These are phyloP conservation scores for Bufo bufo DNA, from an alignment of 2,113 vertebrate species.

Conservation along the genomic window DNA sequence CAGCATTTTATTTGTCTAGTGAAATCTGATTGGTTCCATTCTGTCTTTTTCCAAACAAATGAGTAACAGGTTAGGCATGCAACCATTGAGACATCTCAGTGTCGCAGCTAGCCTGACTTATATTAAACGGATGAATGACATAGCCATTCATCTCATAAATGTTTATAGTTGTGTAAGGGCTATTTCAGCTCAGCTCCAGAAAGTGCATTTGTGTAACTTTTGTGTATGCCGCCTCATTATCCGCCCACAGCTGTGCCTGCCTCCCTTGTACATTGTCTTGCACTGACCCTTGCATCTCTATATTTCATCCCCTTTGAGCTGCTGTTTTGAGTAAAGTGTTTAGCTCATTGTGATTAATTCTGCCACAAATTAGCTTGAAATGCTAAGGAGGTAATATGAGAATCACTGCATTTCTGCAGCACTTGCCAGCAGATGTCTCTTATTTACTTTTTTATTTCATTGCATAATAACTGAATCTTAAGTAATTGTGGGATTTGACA, in stretches of 20 bases:
- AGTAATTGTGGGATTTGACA: constrained; percentile 82
- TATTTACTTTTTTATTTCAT: constrained; percentile 83
- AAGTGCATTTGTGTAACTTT: constrained; percentile 50
- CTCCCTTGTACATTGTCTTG: constrained; percentile 36
- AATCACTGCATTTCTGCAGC: constrained; percentile 78
- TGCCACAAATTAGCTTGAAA: constrained; percentile 70
- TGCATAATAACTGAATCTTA: constrained; percentile 79
- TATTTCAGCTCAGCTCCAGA: constrained; percentile 48
- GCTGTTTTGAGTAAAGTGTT: constrained; percentile 58
- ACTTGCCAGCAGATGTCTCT: constrained; percentile 81
- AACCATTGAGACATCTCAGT: constrained; percentile 18
- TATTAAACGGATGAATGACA: constrained; percentile 56
- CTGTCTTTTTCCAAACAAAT: constrained; percentile 25
- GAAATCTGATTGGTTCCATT: neutral
- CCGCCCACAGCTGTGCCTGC: constrained; percentile 42
- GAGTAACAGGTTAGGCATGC: constrained; percentile 25
- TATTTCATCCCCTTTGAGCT: constrained; percentile 56
- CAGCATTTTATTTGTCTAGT: neutral
- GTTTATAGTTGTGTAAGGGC: constrained; percentile 41
- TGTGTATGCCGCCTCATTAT: constrained; percentile 38
- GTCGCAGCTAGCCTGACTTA: constrained; percentile 41
- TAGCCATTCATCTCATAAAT: constrained; percentile 52
- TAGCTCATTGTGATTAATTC: constrained; percentile 70
- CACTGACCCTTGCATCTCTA: constrained; percentile 50
- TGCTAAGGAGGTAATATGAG: constrained; percentile 79